phyloP scores from a whole-genome alignment of 2,888 invertebrate genomes.

The Scaptomyza polygonia region DNA sequence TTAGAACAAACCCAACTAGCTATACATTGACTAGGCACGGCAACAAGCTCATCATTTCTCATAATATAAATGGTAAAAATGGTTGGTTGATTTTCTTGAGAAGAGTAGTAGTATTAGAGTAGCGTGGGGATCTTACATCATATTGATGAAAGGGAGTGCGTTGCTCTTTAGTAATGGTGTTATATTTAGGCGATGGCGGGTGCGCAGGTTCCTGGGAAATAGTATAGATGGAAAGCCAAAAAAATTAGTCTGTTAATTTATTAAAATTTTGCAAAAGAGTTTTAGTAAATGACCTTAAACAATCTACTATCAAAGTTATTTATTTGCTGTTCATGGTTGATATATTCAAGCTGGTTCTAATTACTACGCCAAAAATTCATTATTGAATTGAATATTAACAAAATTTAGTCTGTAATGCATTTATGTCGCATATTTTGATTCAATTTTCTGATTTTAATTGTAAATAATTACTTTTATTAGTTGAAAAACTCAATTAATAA shows the following conservation, averaged over 20 bases:
- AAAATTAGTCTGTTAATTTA: slow-evolving; percentile 40
- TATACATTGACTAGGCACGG: slow-evolving; percentile 46
- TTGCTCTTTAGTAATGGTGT: slow-evolving; percentile 82
- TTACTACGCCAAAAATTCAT: too few species aligned
- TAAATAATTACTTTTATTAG: neutral
- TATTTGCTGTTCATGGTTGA: too few species aligned
- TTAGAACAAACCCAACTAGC: slow-evolving; percentile 19
- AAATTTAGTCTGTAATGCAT: neutral
- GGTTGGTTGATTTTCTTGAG: slow-evolving; percentile 11
- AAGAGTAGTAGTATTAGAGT: neutral
- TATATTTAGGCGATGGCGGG: slow-evolving; percentile 83
- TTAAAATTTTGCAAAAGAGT: neutral
- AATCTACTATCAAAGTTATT: too few species aligned
- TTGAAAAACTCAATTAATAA: slow-evolving; percentile 5
- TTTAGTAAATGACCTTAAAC: neutral
- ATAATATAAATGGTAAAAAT: slow-evolving; percentile 32
- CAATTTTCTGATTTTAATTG: neutral
- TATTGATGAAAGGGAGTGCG: slow-evolving; percentile 83
- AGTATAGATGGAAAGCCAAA: slow-evolving; percentile 29
- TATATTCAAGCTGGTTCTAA: too few species aligned
- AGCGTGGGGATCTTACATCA: slow-evolving; percentile 82
- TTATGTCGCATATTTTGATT: too few species aligned
- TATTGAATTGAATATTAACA: neutral
- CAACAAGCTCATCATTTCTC: slow-evolving; percentile 53
- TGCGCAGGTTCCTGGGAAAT: slow-evolving; percentile 73